A percentile compares a stretch with the other conserved stretches of the same genome.
phyloP scores from a whole-genome alignment of 2,888 invertebrate genomes.

The Tinea pellionella region DNA sequence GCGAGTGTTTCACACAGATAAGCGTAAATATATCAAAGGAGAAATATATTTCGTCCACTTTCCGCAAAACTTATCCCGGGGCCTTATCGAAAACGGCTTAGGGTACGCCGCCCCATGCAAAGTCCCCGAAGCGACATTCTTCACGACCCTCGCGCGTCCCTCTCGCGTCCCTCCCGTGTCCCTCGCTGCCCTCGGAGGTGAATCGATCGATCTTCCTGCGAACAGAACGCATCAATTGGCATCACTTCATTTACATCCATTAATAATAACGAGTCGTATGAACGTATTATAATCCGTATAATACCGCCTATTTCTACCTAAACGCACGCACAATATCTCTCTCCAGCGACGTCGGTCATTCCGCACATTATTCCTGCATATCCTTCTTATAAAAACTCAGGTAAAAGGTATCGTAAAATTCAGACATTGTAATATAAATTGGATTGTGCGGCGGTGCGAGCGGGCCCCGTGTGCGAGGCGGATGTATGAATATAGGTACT shows the following conservation, averaged over 20 bases:
- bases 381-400: not conserved
- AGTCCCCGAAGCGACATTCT: slow-evolving; percentile 61
- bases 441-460: not conserved
- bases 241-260: not conserved
- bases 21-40: slow-evolving; percentile 30
- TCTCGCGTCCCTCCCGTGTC: not conserved
- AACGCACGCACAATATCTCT: too few relatives aligned
- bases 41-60: slow-evolving; percentile 11
- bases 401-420: not conserved
- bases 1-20: slow-evolving; percentile 60
- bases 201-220: slow-evolving; percentile 65
- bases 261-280: too few relatives aligned
- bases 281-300: too few relatives aligned
- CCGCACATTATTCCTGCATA: not conserved
- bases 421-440: slow-evolving; percentile 6
- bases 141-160: slow-evolving; percentile 17
- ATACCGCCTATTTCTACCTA: too few relatives aligned
- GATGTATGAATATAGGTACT: not conserved
- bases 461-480: not conserved
- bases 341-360: too few relatives aligned
- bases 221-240: slow-evolving; percentile 23
- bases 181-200: not conserved
- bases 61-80: slow-evolving; percentile 27
- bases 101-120: slow-evolving; percentile 65
- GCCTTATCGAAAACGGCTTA: slow-evolving; percentile 71